Base-by-base conservation (phyloP, 2,888 invertebrate genomes). In the Vandiemenella viatica region DNA sequence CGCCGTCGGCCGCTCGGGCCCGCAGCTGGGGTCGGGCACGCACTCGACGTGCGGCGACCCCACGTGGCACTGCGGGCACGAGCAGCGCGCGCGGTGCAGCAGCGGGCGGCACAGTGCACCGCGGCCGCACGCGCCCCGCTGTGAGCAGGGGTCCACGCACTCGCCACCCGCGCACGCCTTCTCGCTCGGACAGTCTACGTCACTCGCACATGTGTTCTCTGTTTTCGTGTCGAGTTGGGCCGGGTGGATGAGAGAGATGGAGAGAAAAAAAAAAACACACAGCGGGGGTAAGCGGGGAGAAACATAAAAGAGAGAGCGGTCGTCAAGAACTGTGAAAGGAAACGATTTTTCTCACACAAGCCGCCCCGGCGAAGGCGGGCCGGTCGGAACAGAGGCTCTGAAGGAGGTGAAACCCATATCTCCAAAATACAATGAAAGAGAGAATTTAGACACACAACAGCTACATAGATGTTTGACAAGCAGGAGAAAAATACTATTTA, bases 111-210 rank as follows among this genome's bases (percentile, higher is more conserved):
- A 92, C 55, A 89, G 74, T 55, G 92, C 90, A 69, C 90, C 90
- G 62, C 80, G 76, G 58, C 91, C 91, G 67, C 92, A 92, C 58
- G 83, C 85, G 61, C 84, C 89, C 61, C 87, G 80, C 63, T 89
- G 76, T 63, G 80, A 80, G 73, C 91, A 92, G 57, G 90, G 91
- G 71, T 91, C 88, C 70, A 84, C 77, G 71, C 91, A 92, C 72
- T 85, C 83, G 70, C 83, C 79, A 72, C 85, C 84, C 71, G 88
- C 78, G 74, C 91, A 92, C 67, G 88, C 84, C 74, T 87, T 85
- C 72, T 90, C 88, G 72, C 82, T 82, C 59, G 87, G 81, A 73
- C 91, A 92, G 74, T 89, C 89, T 74, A 79, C 77, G 76, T 91
- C 88, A 80, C 74, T 80, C 80, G 75, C 90, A 90, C 79, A 87